Conservation (phyloP, 2,113 vertebrate species). For the Eptesicus fuscus region DNA sequence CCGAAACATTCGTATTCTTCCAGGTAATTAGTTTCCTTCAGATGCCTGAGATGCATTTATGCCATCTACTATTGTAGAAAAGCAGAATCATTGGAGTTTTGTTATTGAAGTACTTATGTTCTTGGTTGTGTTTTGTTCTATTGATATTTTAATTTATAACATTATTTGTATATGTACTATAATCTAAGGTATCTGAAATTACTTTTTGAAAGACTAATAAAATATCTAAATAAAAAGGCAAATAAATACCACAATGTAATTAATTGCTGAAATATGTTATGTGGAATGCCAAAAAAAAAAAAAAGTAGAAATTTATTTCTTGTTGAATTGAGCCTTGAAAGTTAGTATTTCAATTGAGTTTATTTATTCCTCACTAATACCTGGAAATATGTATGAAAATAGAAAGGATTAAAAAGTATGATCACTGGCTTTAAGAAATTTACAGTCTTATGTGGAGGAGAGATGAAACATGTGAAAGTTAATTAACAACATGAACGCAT, state of each 20-base stretch:
- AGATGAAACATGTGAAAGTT: neutral
- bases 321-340: neutral
- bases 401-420: neutral
- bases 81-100: neutral
- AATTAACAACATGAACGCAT: neutral
- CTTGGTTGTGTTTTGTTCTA: neutral
- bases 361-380: neutral
- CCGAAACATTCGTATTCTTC: slow-evolving; percentile 89
- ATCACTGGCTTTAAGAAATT: neutral
- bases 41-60: neutral
- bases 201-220: neutral
- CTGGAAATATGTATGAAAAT: neutral
- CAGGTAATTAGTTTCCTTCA: slow-evolving; percentile 83
- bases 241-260: neutral
- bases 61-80: neutral
- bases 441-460: neutral
- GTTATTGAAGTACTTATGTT: neutral
- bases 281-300: neutral
- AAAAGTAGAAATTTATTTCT: neutral
- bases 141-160: neutral
- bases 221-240: neutral
- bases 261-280: slow-evolving; percentile 1
- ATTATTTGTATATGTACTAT: neutral
- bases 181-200: neutral
- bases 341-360: neutral